These are phyloP conservation scores for Lithosia quadra DNA, from an alignment of 2,888 invertebrate species.

Conservation along the genomic window DNA sequence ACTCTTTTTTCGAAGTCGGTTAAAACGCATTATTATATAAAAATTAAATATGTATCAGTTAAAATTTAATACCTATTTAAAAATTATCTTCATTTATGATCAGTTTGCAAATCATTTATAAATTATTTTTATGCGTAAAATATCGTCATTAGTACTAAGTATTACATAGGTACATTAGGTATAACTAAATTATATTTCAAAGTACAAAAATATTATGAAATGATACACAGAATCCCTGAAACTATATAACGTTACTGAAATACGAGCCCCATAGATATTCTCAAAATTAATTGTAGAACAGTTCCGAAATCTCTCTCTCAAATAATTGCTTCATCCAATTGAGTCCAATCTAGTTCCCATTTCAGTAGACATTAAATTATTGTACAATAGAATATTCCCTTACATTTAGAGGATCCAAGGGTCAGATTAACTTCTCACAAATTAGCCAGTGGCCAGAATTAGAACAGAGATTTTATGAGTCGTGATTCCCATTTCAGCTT, in stretches of 20 bases:
- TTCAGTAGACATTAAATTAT: conserved; percentile 22
- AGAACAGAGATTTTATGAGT: conserved; percentile 16
- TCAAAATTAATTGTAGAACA: conserved; percentile 6
- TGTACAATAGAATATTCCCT: conserved; percentile 32
- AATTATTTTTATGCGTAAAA: too few relatives aligned
- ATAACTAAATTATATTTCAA: background rate
- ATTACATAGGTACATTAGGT: too few relatives aligned
- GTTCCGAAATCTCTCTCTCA: conserved; percentile 12
- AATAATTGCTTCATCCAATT: conserved; percentile 23
- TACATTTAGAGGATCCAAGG: conserved; percentile 17
- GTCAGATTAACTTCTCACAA: conserved; percentile 27
- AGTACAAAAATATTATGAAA: background rate
- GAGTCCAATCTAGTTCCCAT: conserved; percentile 20
- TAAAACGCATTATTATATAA: too few relatives aligned
- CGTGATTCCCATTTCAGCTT: conserved; percentile 20
- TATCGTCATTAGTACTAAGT: too few relatives aligned
- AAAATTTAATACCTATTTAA: too few relatives aligned
- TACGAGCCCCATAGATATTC: conserved; percentile 4
- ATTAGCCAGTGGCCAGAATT: conserved; percentile 30
- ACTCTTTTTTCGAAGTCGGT: too few relatives aligned
- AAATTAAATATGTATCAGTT: too few relatives aligned
- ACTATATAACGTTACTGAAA: conserved; percentile 3
- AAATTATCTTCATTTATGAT: too few relatives aligned
- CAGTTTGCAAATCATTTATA: too few relatives aligned
- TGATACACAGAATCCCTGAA: conserved; percentile 3